Evolutionary conservation across 2,888 invertebrate genomes (phyloP), one percentile per base, ranked within the genome.

Genomic region (Salticus scenicus): DNA sequence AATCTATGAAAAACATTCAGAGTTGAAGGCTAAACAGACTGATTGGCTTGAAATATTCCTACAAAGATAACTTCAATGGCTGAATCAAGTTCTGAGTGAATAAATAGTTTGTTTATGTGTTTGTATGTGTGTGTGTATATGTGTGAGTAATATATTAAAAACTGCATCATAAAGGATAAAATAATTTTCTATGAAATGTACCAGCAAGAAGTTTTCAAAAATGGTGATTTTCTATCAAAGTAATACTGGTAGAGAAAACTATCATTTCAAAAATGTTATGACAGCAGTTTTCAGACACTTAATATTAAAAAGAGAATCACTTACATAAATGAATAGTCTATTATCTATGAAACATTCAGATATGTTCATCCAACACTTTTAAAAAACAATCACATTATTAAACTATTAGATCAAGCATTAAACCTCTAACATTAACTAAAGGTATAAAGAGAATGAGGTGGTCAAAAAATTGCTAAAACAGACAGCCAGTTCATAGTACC

Each of bases 321-420:
- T 57, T 67, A 20, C 67, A 51, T 31, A 41, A 78, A 72, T 51
- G 51, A 33, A 42, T 47, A 14, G n/a, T 27, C 73, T 74, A 74
- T 69, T 28, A 74, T 31, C 51, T 41, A 17, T 63, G 75, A 76
- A 64, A 82, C 82, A 82, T 76, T 72, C 33, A 76, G 76, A 82
- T 76, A 76, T 82, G 76, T 76, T 82, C 30, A 72, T 47, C 51
- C 31, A 70, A 31, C 47, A 71, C 64, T 42, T 82, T 69, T 47
- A 72, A 71, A 75, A 73, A 71, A 75, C 69, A 72, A 27, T 24
- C 20, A 66, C 71, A 71, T 24, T 66, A 76, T 33, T 28, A 67
- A 20, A 33, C 31, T 67, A 67, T 31, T 67, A 31, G 33, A 24
- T 24, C 24, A 24, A 57, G 57, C 24, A 57, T 57, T 57, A 7